Evolutionary conservation across 2,888 invertebrate genomes (phyloP).

Genomic region (Mimachlamys varia): DNA sequence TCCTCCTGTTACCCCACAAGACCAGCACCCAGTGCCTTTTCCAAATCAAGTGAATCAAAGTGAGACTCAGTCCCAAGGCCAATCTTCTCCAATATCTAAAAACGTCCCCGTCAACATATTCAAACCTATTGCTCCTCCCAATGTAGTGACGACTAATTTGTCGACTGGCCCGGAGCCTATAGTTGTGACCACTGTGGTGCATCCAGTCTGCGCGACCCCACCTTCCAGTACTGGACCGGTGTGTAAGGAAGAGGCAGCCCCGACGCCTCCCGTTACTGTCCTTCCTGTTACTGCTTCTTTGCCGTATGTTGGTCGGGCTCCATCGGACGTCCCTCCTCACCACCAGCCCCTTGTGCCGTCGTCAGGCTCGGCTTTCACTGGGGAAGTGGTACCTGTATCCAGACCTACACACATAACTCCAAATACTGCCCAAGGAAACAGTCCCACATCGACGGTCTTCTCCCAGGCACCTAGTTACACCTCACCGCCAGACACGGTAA

Average conservation of each 20-base stretch:
- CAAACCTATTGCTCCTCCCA: not conserved
- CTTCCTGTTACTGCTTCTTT: not conserved
- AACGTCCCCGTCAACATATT: constrained; percentile 16
- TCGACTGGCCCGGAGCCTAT: not conserved
- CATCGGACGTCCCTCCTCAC: not conserved
- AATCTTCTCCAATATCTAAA: not conserved
- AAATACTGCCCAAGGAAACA: not conserved
- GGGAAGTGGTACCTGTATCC: not conserved
- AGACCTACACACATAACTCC: constrained; percentile 24
- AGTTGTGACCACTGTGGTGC: not conserved
- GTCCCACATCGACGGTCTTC: not conserved
- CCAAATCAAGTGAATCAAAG: not conserved
- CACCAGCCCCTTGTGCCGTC: not conserved
- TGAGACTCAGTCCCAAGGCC: not conserved
- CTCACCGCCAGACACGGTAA: not conserved
- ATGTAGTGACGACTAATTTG: not conserved
- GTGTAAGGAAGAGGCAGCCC: not conserved
- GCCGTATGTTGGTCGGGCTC: not conserved
- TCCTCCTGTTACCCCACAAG: not conserved
- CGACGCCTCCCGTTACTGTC: not conserved
- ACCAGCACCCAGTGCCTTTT: not conserved
- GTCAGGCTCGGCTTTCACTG: not conserved
- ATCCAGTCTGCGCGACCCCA: not conserved
- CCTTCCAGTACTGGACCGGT: not conserved
- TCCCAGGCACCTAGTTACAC: not conserved